These are phyloP conservation scores for Eristalis intricaria DNA, from an alignment of 2,888 invertebrate genomes.

Conservation along the genomic window DNA sequence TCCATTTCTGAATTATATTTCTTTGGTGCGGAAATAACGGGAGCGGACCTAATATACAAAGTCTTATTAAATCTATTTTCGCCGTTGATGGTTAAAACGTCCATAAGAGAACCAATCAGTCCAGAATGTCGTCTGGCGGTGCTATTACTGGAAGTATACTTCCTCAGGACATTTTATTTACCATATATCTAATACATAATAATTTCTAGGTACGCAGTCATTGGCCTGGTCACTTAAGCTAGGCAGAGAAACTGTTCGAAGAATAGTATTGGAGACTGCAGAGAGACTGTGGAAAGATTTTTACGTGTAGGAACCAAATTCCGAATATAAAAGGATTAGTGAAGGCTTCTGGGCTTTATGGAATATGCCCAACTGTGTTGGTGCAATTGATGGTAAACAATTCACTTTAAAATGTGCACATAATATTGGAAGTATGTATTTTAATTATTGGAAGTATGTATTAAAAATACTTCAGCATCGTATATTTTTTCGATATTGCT, in stretches of 20 bases:
- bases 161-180: neutral
- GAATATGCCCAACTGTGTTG: no score
- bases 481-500: neutral
- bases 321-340: no score
- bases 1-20: no score
- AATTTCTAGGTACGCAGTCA: conserved; percentile 44
- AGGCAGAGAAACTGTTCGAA: conserved; percentile 55
- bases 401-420: no score
- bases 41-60: no score
- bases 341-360: no score
- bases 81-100: neutral
- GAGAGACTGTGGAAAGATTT: no score
- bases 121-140: neutral
- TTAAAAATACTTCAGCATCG: neutral
- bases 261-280: neutral
- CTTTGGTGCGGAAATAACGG: no score
- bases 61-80: neutral
- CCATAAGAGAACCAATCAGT: neutral
- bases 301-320: no score
- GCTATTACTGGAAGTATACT: conserved; percentile 5
- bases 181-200: neutral
- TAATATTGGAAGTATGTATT: conserved; percentile 48
- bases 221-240: conserved; percentile 61
- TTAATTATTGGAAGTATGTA: conserved; percentile 6
- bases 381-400: no score